A percentile compares a stretch with the other conserved stretches of the same genome.
Conservation (phyloP, 2,888 invertebrate species). For the Eurytoma adleriae region DNA sequence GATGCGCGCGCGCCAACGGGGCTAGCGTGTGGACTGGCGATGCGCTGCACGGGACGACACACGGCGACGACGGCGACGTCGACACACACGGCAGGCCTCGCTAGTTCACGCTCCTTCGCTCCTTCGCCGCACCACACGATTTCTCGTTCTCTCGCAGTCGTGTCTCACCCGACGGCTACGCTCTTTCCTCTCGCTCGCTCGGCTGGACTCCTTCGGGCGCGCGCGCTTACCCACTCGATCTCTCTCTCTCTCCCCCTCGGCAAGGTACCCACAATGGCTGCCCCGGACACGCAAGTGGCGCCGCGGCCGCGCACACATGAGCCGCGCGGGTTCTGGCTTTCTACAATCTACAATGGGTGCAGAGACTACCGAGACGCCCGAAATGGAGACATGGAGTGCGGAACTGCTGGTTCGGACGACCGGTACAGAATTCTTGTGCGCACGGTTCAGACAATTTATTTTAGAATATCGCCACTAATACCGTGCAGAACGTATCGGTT, state of each 20-base stretch:
- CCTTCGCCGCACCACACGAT: neutral
- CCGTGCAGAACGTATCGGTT: neutral
- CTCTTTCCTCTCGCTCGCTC: slow-evolving; percentile 15
- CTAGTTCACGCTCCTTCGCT: neutral
- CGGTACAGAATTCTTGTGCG: too few species aligned
- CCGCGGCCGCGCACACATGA: neutral
- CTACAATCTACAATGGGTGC: neutral
- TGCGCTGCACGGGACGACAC: neutral
- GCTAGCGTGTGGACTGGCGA: slow-evolving; percentile 10
- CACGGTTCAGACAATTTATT: neutral
- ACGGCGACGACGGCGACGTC: slow-evolving; percentile 11
- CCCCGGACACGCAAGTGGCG: slow-evolving; percentile 24
- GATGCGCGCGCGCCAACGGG: neutral
- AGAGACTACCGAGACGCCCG: neutral
- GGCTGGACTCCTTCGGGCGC: slow-evolving; percentile 1
- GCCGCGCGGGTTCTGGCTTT: neutral
- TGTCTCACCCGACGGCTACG: neutral
- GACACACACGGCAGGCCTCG: slow-evolving; percentile 1
- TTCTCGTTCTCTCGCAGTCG: slow-evolving; percentile 9
- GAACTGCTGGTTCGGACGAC: neutral
- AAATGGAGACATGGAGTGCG: too few species aligned
- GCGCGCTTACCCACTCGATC: slow-evolving; percentile 8
- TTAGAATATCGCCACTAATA: neutral
- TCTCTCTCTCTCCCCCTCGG: slow-evolving; percentile 17
- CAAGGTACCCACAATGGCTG: slow-evolving; percentile 56